Evolutionary conservation across 1,140 invertebrate genomes (phyloP).

Genomic region (Brachionus koreanus): DNA sequence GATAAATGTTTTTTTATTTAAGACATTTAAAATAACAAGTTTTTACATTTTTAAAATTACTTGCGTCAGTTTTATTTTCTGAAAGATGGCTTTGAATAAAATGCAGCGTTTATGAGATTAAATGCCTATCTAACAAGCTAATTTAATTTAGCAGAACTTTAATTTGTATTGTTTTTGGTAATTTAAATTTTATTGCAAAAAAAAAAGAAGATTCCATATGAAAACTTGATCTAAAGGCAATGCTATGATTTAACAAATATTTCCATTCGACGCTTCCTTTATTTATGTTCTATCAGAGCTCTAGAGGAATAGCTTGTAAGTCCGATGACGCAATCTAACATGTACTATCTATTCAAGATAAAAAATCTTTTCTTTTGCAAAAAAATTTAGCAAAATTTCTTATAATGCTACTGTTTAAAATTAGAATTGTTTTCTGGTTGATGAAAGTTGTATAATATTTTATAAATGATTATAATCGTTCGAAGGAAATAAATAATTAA

Average conservation of each 20-base stretch:
- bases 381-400: neutral
- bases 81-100: neutral
- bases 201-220: neutral
- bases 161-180: neutral
- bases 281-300: neutral
- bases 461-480: neutral
- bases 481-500: constrained; percentile 1
- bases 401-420: neutral
- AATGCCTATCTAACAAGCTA: constrained; percentile 1
- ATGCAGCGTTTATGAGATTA: neutral
- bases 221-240: constrained; percentile 1
- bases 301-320: neutral
- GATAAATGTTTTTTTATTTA: neutral
- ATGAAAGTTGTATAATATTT: neutral
- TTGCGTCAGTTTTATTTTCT: neutral
- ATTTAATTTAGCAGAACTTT: neutral
- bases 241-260: neutral
- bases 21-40: neutral
- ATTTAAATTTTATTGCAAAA: neutral
- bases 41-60: neutral
- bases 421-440: neutral
- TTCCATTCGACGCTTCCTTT: neutral
- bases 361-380: neutral
- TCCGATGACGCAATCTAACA: neutral
- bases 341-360: neutral